These are phyloP conservation scores for Oceanodroma leucorhoa DNA, from an alignment of 2,797 vertebrate genomes.

Conservation along the genomic window DNA sequence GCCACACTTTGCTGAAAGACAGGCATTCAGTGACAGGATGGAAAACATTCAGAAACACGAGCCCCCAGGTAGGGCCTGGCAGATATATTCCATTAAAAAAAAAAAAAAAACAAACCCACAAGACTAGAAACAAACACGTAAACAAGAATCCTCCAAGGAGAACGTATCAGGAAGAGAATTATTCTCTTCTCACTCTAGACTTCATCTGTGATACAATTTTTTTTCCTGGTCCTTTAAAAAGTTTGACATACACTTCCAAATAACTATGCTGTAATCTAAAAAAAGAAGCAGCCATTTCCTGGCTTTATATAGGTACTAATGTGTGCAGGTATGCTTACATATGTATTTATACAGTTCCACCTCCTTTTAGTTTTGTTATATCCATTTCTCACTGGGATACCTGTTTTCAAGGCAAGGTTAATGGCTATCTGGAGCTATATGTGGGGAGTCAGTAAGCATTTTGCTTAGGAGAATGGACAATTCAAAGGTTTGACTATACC, in stretches of 20 bases:
- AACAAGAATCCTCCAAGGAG: not conserved
- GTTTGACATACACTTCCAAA: not conserved
- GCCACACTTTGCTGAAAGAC: not conserved
- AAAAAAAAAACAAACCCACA: no score
- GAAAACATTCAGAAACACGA: not conserved
- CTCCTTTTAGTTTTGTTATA: not conserved
- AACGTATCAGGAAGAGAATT: not conserved
- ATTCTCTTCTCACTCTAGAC: not conserved
- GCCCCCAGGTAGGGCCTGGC: not conserved
- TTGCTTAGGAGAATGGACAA: not conserved
- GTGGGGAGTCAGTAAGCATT: not conserved
- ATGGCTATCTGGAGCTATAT: not conserved
- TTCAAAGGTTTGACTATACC: not conserved
- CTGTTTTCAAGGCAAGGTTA: not conserved
- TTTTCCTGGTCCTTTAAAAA: not conserved
- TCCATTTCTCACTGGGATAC: not conserved
- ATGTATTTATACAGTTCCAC: not conserved
- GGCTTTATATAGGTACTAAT: not conserved
- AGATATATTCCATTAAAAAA: not conserved
- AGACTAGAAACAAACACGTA: not conserved
- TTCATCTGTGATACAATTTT: accelerated
- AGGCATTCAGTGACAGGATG: not conserved
- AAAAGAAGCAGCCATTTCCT: not conserved
- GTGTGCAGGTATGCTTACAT: not conserved
- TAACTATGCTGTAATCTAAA: not conserved